Evolutionary conservation across 2,797 vertebrate species (phyloP).

Genomic region (Neosalanx taihuensis): DNA sequence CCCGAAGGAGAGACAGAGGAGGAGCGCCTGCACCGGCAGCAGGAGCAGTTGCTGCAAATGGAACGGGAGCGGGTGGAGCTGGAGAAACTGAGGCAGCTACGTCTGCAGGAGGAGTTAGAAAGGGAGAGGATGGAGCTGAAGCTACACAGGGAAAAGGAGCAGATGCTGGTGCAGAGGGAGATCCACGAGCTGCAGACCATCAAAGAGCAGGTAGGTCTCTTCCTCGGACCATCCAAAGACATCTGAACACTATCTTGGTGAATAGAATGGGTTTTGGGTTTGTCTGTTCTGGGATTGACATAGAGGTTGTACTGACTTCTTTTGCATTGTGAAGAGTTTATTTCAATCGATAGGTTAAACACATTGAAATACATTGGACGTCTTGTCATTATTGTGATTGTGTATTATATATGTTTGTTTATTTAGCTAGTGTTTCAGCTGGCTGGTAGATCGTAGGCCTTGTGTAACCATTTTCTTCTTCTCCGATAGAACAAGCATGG

Average conservation of each 20-base stretch:
- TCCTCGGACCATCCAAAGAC: neutral
- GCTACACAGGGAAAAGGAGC: constrained; percentile 93
- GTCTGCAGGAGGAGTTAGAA: constrained; percentile 94
- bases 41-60: constrained; percentile 92
- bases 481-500: constrained; percentile 71
- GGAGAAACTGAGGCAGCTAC: constrained; percentile 91
- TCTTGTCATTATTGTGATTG: constrained; percentile 27
- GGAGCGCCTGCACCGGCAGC: constrained; percentile 89
- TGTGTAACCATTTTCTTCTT: constrained; percentile 64
- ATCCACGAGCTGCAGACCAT: constrained; percentile 96
- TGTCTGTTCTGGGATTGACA: neutral
- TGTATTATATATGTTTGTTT: constrained; percentile 28
- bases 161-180: constrained; percentile 94
- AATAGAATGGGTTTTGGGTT: no score
- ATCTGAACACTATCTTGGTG: no score
- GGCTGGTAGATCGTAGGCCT: constrained; percentile 35
- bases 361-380: neutral
- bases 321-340: no score
- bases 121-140: constrained; percentile 90
- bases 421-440: constrained; percentile 30
- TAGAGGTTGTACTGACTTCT: neutral
- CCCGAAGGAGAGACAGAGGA: constrained; percentile 87
- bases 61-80: constrained; percentile 93
- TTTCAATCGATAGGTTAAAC: no score
- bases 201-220: constrained; percentile 85